Base-by-base conservation (phyloP, 2,888 invertebrate species). In the Chromoteleia sp. region DNA sequence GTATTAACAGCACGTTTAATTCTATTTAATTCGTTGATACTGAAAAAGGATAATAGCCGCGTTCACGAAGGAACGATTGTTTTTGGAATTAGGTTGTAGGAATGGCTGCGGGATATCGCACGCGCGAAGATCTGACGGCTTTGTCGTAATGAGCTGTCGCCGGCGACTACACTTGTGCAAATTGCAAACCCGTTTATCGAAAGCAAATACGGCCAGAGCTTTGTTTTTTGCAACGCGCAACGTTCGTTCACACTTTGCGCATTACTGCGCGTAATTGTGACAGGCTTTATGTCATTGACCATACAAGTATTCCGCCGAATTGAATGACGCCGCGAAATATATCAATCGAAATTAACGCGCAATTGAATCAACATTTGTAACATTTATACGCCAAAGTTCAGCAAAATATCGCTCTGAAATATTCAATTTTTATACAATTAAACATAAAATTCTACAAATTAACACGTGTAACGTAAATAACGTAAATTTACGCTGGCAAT, bases 191-290 rank as follows among this genome's bases (percentile, higher is more conserved):
- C 59, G 58, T 61, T 73, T 61, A 73, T 73, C 73, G 73, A 73
- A 61, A 54, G 61, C 73, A 73, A 73, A 61, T 71, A 71, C 71
- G 56, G 19, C 17, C 52, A 33, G 36, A 36, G 58, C 70, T 56
- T 58, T 73, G 73, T 73, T 73, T 73, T 73, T 73, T 63, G 56
- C 63, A 52, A 45, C 39, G 52, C 41, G 33, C 36, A 3, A 63
- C 61, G 73, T 61, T 73, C 73, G 74, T 74, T 63, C 56, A 65
- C 74, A 63, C 63, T 74, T 15, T 63, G 61, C 59, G 58, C 58
- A 75, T 75, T 75, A 68, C 61, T 43, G 36, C 50, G 36, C 68
- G 59, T 68, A 76, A 76, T 76, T 76, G 61, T 76, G 68, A 76
- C 65, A 56, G 10, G 48, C 50, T 58, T 76, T 76, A 68, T 76